Conservation (phyloP, 2,113 vertebrate genomes). For the Ranitomeya variabilis region DNA sequence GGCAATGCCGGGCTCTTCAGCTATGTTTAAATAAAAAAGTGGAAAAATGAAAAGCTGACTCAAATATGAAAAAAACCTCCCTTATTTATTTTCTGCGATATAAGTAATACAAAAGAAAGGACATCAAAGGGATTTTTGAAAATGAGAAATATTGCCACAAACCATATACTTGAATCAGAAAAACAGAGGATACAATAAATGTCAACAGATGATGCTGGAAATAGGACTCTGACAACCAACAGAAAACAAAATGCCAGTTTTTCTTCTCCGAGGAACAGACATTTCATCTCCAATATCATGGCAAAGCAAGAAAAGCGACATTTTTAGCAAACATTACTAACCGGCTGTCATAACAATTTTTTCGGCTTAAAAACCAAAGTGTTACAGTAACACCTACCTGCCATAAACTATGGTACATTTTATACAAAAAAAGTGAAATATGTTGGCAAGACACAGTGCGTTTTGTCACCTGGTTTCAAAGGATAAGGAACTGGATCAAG, state of each 20-base stretch:
- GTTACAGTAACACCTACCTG: slow-evolving; percentile 25
- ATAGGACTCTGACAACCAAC: neutral
- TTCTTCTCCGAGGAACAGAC: slow-evolving; percentile 23
- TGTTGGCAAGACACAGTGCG: slow-evolving; percentile 33
- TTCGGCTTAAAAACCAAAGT: neutral
- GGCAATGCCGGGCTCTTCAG: no score
- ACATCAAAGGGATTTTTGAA: neutral
- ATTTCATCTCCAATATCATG: slow-evolving; percentile 19
- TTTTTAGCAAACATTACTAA: slow-evolving; percentile 38
- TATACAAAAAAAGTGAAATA: slow-evolving; percentile 11
- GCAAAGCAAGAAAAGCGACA: neutral
- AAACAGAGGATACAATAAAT: neutral
- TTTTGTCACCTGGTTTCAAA: slow-evolving; percentile 7
- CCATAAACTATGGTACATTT: slow-evolving; percentile 44
- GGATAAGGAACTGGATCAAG: neutral
- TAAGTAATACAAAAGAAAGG: no score
- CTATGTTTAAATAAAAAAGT: no score
- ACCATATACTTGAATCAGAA: neutral
- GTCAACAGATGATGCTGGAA: neutral
- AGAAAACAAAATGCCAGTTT: slow-evolving; percentile 2
- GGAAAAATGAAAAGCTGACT: no score
- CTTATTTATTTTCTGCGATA: no score
- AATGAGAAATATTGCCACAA: neutral
- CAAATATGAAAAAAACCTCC: no score
- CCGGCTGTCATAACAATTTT: slow-evolving; percentile 44